phyloP scores from a whole-genome alignment of 1,140 invertebrate species.

The Littorina saxatilis region DNA sequence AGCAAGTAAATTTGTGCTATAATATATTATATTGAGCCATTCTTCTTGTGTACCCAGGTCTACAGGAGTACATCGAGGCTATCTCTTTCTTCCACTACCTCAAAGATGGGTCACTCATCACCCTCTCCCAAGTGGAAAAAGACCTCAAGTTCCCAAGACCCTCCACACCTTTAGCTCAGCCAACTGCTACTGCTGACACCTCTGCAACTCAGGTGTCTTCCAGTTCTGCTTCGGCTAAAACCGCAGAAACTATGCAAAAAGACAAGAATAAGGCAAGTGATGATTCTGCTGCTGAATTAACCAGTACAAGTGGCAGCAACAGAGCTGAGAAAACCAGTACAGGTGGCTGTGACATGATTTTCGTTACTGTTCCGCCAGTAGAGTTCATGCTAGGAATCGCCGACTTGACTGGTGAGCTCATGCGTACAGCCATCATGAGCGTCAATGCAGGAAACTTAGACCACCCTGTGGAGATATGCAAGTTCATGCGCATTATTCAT shows the following conservation, averaged over 20 bases:
- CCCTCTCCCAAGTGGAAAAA: conserved; percentile 77
- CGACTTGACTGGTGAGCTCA: conserved; percentile 92
- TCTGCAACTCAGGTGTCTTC: background rate
- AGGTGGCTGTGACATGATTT: conserved; percentile 36
- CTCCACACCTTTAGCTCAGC: no score
- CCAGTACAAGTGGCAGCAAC: background rate
- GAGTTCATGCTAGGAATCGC: conserved; percentile 91
- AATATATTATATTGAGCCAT: background rate
- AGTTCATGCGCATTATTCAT: conserved; percentile 84
- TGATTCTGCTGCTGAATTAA: background rate
- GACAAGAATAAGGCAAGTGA: background rate
- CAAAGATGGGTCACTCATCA: conserved; percentile 72
- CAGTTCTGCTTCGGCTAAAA: background rate
- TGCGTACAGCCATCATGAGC: conserved; percentile 91
- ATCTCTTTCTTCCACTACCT: conserved; percentile 85
- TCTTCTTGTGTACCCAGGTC: conserved; percentile 76
- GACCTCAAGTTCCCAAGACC: conserved; percentile 55
- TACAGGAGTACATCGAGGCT: conserved; percentile 94
- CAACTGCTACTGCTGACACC: no score
- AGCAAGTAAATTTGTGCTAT: no score
- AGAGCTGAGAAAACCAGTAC: background rate
- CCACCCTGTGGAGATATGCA: conserved; percentile 84
- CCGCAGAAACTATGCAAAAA: background rate
- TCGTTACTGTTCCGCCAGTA: conserved; percentile 78
- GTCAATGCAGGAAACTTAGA: conserved; percentile 86